These are phyloP conservation scores for Vannuccia rotundouncinata DNA, from an alignment of 2,888 invertebrate species.

Conservation along the genomic window DNA sequence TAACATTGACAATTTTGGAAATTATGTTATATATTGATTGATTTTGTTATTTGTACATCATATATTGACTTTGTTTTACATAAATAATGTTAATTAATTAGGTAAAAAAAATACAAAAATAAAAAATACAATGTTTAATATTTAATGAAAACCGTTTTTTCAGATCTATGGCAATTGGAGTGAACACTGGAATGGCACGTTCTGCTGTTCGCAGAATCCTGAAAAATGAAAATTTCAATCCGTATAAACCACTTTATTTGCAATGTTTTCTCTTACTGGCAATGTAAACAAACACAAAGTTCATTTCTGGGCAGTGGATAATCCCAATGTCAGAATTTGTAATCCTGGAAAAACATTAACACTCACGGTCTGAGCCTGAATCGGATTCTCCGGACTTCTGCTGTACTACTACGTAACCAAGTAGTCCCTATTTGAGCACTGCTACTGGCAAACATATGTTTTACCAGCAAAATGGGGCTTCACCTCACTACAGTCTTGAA, in stretches of 20 bases:
- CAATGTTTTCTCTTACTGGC: constrained; percentile 27
- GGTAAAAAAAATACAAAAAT: too few relatives aligned
- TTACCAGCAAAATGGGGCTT: not conserved
- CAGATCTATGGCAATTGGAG: constrained; percentile 18
- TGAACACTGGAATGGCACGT: not conserved
- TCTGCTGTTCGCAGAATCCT: constrained; percentile 30
- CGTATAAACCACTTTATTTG: constrained; percentile 30
- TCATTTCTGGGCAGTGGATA: constrained; percentile 31
- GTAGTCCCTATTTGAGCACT: constrained; percentile 21
- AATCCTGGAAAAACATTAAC: constrained; percentile 28
- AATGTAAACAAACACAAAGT: constrained; percentile 33
- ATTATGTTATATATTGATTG: too few relatives aligned
- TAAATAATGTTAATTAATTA: too few relatives aligned
- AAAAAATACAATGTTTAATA: too few relatives aligned
- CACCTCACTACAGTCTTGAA: not conserved
- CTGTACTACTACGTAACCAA: constrained; percentile 23
- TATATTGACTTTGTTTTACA: too few relatives aligned
- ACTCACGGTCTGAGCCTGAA: constrained; percentile 35
- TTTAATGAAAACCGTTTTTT: too few relatives aligned
- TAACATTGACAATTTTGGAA: too few relatives aligned
- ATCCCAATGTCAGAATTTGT: constrained; percentile 31
- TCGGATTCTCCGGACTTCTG: constrained; percentile 30
- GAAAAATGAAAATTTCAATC: constrained; percentile 31
- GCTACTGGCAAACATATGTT: constrained; percentile 23
- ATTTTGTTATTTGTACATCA: too few relatives aligned